phyloP scores from a whole-genome alignment of 2,888 invertebrate species.

The Lepidochitona cinerea region DNA sequence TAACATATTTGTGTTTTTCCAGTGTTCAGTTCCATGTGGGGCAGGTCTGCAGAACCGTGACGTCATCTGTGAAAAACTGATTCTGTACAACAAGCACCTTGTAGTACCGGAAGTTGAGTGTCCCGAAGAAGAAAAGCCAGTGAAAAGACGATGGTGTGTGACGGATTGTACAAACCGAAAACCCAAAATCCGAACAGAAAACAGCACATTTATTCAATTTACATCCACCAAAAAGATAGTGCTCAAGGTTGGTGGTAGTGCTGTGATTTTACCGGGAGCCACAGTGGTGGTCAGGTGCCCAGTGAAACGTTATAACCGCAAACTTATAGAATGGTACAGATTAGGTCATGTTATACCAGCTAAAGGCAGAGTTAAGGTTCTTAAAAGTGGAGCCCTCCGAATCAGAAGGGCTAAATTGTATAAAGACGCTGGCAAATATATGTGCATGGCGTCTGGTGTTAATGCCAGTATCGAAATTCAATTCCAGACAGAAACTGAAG shows the following conservation, averaged over 20 bases:
- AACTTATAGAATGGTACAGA: conserved; percentile 59
- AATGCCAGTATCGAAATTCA: conserved; percentile 4
- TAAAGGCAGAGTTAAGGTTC: not conserved
- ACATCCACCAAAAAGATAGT: conserved; percentile 33
- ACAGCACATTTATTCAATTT: conserved; percentile 5
- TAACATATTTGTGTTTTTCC: not conserved
- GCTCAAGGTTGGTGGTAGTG: conserved; percentile 55
- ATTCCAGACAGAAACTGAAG: not conserved
- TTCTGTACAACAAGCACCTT: not conserved
- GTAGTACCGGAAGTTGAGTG: not conserved
- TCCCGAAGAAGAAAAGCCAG: not conserved
- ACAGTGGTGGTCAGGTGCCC: conserved; percentile 58
- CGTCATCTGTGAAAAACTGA: conserved; percentile 52
- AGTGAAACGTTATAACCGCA: conserved; percentile 50
- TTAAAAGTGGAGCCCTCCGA: not conserved
- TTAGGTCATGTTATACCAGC: conserved; percentile 29
- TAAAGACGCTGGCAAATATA: not conserved
- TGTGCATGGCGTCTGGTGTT: not conserved
- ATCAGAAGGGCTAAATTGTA: not conserved
- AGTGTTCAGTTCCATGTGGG: conserved; percentile 56
- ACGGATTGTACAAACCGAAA: not conserved
- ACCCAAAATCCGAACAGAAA: not conserved
- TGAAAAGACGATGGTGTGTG: not conserved
- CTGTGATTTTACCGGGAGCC: conserved; percentile 58
- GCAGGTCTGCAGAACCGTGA: conserved; percentile 52